These are phyloP conservation scores for Syngnathus typhle DNA, from an alignment of 2,113 vertebrate species.

Conservation along the genomic window DNA sequence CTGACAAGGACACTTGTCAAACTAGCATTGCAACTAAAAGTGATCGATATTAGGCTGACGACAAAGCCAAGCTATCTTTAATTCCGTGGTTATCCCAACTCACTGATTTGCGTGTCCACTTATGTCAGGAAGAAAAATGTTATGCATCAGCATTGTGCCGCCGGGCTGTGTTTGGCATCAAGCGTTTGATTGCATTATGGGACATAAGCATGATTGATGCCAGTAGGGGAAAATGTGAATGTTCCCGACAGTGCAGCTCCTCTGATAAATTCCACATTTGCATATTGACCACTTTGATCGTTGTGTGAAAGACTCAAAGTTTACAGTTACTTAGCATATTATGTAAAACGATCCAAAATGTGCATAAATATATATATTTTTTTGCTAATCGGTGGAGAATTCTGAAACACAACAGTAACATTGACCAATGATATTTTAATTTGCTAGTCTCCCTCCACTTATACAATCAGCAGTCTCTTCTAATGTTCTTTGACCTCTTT, in stretches of 20 bases:
- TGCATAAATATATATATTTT: not conserved
- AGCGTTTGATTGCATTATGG: conserved; percentile 67
- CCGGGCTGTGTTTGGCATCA: conserved; percentile 59
- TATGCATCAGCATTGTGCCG: conserved; percentile 57
- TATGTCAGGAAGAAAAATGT: conserved; percentile 60
- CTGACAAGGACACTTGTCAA: conserved; percentile 67
- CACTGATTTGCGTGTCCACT: conserved; percentile 58
- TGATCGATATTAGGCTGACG: conserved; percentile 56
- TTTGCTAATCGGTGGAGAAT: not conserved
- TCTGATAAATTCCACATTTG: conserved; percentile 33
- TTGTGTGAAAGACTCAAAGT: conserved; percentile 8
- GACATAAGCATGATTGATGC: conserved; percentile 69
- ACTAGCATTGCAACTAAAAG: conserved; percentile 34
- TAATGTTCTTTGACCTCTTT: no score
- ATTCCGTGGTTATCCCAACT: conserved; percentile 53
- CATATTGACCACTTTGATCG: conserved; percentile 32
- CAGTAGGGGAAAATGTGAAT: conserved; percentile 15
- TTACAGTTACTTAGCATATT: not conserved
- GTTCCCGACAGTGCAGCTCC: conserved; percentile 13
- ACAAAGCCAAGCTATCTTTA: conserved; percentile 18
- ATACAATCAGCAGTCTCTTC: no score
- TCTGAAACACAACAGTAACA: no score
- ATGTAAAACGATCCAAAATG: not conserved
- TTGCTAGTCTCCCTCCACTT: no score
- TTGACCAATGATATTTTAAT: no score